Percentiles rank a stretch among this genome's conserved stretches.
Evolutionary conservation across 1,140 invertebrate genomes (phyloP).

Genomic region (Leptinotarsa undecemlineata): DNA sequence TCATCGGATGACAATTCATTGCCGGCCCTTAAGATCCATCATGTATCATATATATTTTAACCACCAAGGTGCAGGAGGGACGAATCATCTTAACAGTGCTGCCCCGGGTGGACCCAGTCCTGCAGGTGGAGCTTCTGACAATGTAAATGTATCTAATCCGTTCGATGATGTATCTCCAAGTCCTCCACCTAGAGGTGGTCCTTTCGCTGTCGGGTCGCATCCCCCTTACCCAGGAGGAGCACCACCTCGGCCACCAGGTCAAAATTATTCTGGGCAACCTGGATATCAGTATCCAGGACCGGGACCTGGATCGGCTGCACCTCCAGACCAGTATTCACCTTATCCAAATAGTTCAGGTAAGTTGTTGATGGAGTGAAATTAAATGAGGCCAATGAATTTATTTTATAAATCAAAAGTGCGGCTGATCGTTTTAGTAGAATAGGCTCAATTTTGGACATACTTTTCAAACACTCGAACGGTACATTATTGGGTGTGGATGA

Average conservation of each 20-base stretch:
- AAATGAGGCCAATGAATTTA: no score
- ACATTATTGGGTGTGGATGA: no score
- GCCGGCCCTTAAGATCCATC: slow-evolving; percentile 3
- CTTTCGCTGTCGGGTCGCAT: slow-evolving; percentile 51
- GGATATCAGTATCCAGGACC: slow-evolving; percentile 55
- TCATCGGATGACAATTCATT: slow-evolving; percentile 2
- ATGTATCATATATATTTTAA: slow-evolving; percentile 1
- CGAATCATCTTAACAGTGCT: slow-evolving; percentile 56
- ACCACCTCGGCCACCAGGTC: slow-evolving; percentile 43
- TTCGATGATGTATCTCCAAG: slow-evolving; percentile 75
- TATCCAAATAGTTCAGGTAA: slow-evolving; percentile 61
- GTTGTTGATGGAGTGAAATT: neutral
- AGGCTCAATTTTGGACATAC: slow-evolving; percentile 1
- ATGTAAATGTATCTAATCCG: slow-evolving; percentile 77
- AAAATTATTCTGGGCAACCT: slow-evolving; percentile 43
- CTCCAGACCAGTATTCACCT: slow-evolving; percentile 61
- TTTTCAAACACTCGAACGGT: no score
- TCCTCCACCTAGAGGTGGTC: slow-evolving; percentile 53
- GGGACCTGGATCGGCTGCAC: slow-evolving; percentile 54
- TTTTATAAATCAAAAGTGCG: neutral
- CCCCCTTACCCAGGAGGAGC: slow-evolving; percentile 58
- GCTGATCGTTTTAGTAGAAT: neutral
- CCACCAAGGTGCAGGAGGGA: slow-evolving; percentile 26
- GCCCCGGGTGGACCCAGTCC: slow-evolving; percentile 52
- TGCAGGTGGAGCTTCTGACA: slow-evolving; percentile 63